phyloP scores from a whole-genome alignment of 2,888 invertebrate species.

The Eristalis intricaria region DNA sequence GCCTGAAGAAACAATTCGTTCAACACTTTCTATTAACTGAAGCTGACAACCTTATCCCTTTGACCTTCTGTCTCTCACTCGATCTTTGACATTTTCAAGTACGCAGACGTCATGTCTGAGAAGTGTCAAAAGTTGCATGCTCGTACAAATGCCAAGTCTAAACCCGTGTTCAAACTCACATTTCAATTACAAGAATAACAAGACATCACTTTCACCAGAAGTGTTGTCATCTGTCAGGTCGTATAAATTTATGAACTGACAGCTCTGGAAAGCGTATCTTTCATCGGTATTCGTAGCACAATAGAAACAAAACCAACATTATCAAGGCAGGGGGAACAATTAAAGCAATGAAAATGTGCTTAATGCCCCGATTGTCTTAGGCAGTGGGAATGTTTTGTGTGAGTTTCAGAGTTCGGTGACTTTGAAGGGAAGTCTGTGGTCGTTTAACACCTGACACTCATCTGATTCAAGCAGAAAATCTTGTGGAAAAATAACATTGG shows the following conservation, averaged over 20 bases:
- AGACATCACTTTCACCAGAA: neutral
- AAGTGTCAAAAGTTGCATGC: no score
- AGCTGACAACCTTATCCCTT: neutral
- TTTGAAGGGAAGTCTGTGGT: neutral
- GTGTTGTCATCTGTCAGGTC: neutral
- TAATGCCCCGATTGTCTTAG: neutral
- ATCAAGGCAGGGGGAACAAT: conserved; percentile 3
- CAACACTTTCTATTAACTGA: neutral
- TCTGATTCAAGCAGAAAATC: neutral
- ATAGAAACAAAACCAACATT: conserved; percentile 3
- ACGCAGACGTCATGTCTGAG: no score
- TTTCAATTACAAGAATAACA: neutral
- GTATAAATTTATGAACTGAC: neutral
- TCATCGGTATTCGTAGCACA: conserved; percentile 10
- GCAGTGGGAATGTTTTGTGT: conserved; percentile 8
- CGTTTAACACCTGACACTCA: neutral
- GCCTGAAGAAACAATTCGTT: neutral
- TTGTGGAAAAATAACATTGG: neutral
- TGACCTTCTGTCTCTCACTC: neutral
- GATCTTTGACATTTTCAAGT: no score
- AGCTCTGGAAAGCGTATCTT: neutral
- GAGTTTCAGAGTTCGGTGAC: conserved; percentile 38
- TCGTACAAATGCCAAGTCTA: neutral
- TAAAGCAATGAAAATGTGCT: conserved; percentile 27
- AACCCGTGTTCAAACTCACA: neutral